Evolutionary conservation across 2,113 vertebrate genomes (phyloP).

Genomic region (Elgaria multicarinata): DNA sequence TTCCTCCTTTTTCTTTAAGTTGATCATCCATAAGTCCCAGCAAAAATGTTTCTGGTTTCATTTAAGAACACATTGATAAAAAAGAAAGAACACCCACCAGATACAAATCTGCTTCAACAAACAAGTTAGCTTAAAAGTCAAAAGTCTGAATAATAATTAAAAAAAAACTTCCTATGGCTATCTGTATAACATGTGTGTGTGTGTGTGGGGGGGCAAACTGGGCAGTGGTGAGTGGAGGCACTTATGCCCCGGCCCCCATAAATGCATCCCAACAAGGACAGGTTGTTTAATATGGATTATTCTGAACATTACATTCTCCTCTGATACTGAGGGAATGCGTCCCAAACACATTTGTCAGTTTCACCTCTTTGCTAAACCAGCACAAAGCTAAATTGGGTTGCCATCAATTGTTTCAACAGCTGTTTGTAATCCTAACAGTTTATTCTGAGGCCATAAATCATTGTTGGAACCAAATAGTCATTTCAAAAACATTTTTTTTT

Average conservation of each 20-base stretch:
- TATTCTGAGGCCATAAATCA: neutral
- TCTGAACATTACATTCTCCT: neutral
- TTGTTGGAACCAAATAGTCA: neutral
- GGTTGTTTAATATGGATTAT: neutral
- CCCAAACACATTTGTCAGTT: neutral
- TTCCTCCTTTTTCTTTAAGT: no score
- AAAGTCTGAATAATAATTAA: no score
- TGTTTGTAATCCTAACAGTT: constrained; percentile 14
- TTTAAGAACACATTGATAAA: no score
- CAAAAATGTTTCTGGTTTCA: no score
- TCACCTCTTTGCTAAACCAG: neutral
- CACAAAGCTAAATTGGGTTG: neutral
- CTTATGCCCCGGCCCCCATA: no score
- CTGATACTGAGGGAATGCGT: neutral
- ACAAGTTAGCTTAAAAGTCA: no score
- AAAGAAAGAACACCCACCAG: no score
- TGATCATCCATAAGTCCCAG: no score
- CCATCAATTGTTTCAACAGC: constrained; percentile 4
- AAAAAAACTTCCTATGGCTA: neutral
- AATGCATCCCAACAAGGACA: neutral
- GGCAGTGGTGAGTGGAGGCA: neutral
- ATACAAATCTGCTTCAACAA: no score
- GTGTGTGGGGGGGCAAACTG: no score
- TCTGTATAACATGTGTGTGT: no score
- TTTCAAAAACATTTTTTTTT: neutral